Evolutionary conservation across 2,888 invertebrate genomes (phyloP).

Genomic region (Serripes groenlandicus): DNA sequence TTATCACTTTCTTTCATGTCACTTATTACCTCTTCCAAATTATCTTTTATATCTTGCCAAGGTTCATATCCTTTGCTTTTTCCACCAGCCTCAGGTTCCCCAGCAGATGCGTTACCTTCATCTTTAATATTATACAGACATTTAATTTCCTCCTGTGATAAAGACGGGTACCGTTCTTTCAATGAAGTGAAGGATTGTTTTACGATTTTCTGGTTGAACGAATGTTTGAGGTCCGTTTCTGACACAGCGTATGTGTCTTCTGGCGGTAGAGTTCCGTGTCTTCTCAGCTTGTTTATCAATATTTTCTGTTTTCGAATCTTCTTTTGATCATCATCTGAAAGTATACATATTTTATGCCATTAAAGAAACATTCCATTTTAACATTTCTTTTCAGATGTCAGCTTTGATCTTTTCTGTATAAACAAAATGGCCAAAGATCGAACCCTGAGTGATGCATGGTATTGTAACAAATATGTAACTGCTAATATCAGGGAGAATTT

Average conservation of each 20-base stretch:
- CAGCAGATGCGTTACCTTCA: conserved; percentile 11
- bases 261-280: conserved; percentile 76
- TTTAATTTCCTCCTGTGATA: conserved; percentile 64
- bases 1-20: conserved; percentile 64
- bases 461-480: no score
- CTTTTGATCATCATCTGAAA: conserved; percentile 83
- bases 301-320: conserved; percentile 82
- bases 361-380: no score
- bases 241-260: conserved; percentile 74
- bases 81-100: background rate
- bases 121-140: conserved; percentile 60
- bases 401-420: no score
- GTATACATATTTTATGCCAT: background rate
- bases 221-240: conserved; percentile 55
- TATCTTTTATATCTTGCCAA: conserved; percentile 72
- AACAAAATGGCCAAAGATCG: no score
- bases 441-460: no score
- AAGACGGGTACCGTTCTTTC: conserved; percentile 63
- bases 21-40: conserved; percentile 55
- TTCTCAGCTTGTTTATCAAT: conserved; percentile 80
- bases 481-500: no score
- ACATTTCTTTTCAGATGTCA: no score
- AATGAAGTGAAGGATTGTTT: conserved; percentile 60
- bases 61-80: conserved; percentile 31
- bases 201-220: conserved; percentile 47